These are phyloP conservation scores for Lonchura striata DNA, from an alignment of 2,113 vertebrate species.

Conservation along the genomic window DNA sequence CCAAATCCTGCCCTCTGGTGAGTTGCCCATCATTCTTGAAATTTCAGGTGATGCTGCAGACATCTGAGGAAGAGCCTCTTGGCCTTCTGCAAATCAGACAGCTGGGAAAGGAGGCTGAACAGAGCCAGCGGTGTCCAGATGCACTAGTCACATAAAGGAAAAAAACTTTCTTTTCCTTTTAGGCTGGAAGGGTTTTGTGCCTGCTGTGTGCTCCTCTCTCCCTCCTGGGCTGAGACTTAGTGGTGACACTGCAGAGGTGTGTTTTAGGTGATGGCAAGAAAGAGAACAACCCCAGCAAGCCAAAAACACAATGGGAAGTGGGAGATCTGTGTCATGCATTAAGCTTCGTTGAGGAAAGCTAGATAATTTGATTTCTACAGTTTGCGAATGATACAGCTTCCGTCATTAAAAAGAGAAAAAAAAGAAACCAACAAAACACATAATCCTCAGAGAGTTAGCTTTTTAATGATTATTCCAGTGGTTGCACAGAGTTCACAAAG, in stretches of 20 bases:
- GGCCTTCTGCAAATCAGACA: neutral
- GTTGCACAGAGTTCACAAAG: neutral
- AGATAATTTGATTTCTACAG: neutral
- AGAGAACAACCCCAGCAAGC: neutral
- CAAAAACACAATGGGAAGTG: neutral
- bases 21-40: neutral
- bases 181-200: neutral
- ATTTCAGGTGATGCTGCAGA: neutral
- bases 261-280: neutral
- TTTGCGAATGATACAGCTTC: neutral
- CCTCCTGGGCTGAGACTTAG: neutral
- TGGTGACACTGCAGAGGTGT: neutral
- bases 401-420: neutral
- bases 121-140: fast-evolving
- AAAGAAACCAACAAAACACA: neutral
- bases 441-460: neutral
- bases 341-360: neutral
- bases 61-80: neutral
- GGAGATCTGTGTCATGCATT: no score
- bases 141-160: neutral
- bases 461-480: neutral
- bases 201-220: neutral
- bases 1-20: neutral
- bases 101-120: neutral
- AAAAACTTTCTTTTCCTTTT: neutral